These are phyloP conservation scores for Petaurus breviceps DNA, from an alignment of 2,113 vertebrate species.

Conservation along the genomic window DNA sequence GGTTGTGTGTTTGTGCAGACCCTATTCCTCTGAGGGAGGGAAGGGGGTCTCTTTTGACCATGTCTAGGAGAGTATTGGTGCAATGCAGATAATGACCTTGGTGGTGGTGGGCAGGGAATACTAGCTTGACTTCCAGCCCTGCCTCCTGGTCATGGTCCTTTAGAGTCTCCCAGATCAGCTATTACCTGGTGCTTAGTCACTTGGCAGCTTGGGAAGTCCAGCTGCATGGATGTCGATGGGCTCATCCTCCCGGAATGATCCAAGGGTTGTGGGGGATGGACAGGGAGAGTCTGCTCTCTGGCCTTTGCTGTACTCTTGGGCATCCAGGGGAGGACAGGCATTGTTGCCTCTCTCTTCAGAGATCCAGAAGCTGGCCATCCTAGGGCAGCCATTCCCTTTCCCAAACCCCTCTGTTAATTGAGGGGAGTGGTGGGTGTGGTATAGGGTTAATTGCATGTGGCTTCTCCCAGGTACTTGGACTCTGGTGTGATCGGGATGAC, in stretches of 20 bases:
- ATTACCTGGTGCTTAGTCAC: neutral
- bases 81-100: neutral
- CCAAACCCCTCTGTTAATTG: neutral
- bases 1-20: neutral
- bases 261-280: neutral
- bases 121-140: neutral
- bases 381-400: neutral
- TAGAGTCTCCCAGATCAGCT: neutral
- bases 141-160: neutral
- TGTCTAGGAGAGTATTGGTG: neutral
- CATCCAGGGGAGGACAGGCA: neutral
- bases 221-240: neutral
- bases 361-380: neutral
- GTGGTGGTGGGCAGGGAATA: neutral
- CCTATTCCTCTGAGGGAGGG: neutral
- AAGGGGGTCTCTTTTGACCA: neutral
- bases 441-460: neutral
- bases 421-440: neutral
- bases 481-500: neutral
- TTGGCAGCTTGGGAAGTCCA: neutral
- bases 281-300: neutral
- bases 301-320: neutral
- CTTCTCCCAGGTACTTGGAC: neutral
- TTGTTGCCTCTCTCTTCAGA: neutral
- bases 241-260: neutral